These are phyloP conservation scores for Sceliomorpha sp. DNA, from an alignment of 2,888 invertebrate species.

Conservation along the genomic window DNA sequence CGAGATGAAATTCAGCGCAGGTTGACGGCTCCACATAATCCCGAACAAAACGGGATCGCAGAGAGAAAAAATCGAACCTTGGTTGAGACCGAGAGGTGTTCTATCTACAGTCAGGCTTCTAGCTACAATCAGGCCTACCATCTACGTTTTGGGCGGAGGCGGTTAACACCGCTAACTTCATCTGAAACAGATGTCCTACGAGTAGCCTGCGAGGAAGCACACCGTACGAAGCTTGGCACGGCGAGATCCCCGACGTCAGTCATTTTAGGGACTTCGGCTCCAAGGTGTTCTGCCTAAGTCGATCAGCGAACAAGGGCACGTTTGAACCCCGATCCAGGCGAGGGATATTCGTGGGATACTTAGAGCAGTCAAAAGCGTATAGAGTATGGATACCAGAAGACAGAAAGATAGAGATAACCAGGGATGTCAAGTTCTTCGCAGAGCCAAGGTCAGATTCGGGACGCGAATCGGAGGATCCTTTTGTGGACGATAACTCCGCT, in stretches of 20 bases:
- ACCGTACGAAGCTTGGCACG: slow-evolving; percentile 50
- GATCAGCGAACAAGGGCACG: slow-evolving; percentile 32
- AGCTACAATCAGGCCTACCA: slow-evolving; percentile 52
- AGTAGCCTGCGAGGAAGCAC: slow-evolving; percentile 34
- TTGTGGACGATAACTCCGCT: not conserved
- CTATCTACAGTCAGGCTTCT: too few relatives aligned
- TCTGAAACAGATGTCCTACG: slow-evolving; percentile 54
- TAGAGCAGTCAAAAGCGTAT: slow-evolving; percentile 46
- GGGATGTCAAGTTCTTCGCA: slow-evolving; percentile 48
- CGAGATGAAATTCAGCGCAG: slow-evolving; percentile 59
- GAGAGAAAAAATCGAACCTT: slow-evolving; percentile 44
- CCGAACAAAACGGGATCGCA: slow-evolving; percentile 63
- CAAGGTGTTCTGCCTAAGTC: slow-evolving; percentile 25
- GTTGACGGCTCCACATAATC: slow-evolving; percentile 58
- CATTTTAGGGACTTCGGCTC: slow-evolving; percentile 60
- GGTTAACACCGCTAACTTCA: slow-evolving; percentile 52
- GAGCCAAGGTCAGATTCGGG: slow-evolving; percentile 2
- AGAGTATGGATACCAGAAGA: slow-evolving; percentile 47
- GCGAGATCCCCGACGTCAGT: slow-evolving; percentile 44
- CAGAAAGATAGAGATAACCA: slow-evolving; percentile 31
- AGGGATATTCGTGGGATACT: slow-evolving; percentile 48
- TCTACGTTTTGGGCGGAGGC: slow-evolving; percentile 61
- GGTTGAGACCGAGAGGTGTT: slow-evolving; percentile 33
- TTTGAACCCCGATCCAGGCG: slow-evolving; percentile 35
- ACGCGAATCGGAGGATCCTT: not conserved